A percentile compares a stretch with the other conserved stretches of the same genome.
Evolutionary conservation across 2,888 invertebrate genomes (phyloP).

Genomic region (Escarpia spicata): DNA sequence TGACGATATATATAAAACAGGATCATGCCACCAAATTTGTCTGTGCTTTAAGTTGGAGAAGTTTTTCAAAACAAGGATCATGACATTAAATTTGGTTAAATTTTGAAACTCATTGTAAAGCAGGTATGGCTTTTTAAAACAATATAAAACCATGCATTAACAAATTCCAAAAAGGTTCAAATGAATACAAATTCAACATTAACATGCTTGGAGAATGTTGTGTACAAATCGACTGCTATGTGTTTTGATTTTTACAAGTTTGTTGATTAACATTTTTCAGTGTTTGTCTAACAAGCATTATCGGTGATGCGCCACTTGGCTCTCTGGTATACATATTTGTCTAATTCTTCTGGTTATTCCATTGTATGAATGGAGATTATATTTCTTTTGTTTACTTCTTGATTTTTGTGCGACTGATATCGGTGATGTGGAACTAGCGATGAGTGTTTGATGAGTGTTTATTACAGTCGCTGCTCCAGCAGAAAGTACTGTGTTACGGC

Average conservation of each 20-base stretch:
- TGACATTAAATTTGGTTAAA: background rate
- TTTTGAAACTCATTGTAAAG: background rate
- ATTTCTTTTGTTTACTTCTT: background rate
- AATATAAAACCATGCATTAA: background rate
- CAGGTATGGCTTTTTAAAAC: background rate
- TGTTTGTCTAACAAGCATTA: conserved; percentile 6
- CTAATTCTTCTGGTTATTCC: background rate
- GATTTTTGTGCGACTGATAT: background rate
- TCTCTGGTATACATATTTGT: background rate
- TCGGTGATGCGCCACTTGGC: background rate
- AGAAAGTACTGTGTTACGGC: background rate
- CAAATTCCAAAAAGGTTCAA: background rate
- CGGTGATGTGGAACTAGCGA: background rate
- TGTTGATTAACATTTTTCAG: background rate
- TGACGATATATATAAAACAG: background rate
- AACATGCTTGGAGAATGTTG: background rate
- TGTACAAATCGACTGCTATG: background rate
- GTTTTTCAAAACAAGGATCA: background rate
- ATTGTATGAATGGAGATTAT: background rate
- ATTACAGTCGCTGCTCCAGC: background rate
- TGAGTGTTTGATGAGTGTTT: background rate
- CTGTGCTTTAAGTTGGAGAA: background rate
- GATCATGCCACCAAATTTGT: background rate
- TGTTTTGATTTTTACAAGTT: background rate
- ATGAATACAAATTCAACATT: background rate